Base-by-base conservation (phyloP, 2,888 invertebrate species). In the Mesorhabditis spiculigera region DNA sequence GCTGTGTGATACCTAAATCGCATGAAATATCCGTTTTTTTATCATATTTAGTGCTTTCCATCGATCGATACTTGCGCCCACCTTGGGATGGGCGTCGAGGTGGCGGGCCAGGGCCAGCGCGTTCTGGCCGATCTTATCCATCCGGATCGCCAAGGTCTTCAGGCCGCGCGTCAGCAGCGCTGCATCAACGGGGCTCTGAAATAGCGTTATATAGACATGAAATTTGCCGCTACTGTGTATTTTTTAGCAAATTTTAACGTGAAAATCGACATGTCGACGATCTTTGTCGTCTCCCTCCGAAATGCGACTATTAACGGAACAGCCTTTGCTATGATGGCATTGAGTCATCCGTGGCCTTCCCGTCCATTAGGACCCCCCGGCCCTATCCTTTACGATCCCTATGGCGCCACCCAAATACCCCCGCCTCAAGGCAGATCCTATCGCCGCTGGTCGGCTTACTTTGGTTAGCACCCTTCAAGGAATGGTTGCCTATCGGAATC, bases 91-190 rank as follows among this genome's bases (percentile, higher is more conserved):
- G 5, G 8, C 13, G 41, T 80, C 79, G 42, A 82, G 69, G 45
- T 66, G 77, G 61, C 73, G 63, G 3, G 82, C 79, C 0, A 76
- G 68, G 58, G 68, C 67, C 64, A 71, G 69, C 13, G 80, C 81
- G 67, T 73, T 78, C 16, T 70, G 64, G 4, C 72, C 73, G 61
- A 79, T 79, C 63, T 68, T 43, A 43, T 78, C 70, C 42, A 82
- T 75, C 28, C 82, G 72, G 5, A 82, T 68, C 4, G 75, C 71
- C 63, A 81, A 65, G 3, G 81, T 81, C 70, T 81, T 81, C 43
- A 81, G 58, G 0, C 81, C 81, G 6, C 81, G 70, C 3, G 78
- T 67, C 63, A 80, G 43, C 43, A 81, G 72, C 28, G 75, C 72
- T 5, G 78, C 76, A 65, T 80, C 80, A 45, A 71, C 71, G 4